Conservation (phyloP, 2,888 invertebrate species). For the Heliconius aoede region DNA sequence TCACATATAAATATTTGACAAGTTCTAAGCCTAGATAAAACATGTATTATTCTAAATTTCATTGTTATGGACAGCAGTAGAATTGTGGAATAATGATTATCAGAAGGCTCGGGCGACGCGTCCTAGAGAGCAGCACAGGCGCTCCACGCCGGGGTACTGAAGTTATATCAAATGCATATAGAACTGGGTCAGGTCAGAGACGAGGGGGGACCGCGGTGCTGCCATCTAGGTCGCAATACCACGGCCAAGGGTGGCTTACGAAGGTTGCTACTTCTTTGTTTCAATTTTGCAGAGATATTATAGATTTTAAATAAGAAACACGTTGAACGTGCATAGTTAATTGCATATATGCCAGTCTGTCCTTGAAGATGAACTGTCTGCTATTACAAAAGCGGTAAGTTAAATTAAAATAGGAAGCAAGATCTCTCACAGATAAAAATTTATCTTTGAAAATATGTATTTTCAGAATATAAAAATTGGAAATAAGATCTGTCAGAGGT, state of each 20-base stretch:
- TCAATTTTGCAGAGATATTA: constrained; percentile 47
- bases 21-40: not conserved
- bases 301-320: not conserved
- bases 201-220: constrained; percentile 56
- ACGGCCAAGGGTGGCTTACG: constrained; percentile 81
- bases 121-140: constrained; percentile 52
- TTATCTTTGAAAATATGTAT: not conserved
- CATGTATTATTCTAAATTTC: not conserved
- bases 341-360: not conserved
- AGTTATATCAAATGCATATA: constrained; percentile 73
- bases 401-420: not conserved
- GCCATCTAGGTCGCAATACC: constrained; percentile 76
- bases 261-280: constrained; percentile 76
- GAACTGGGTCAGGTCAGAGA: constrained; percentile 78
- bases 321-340: not conserved
- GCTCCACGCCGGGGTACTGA: constrained; percentile 56
- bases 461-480: not conserved
- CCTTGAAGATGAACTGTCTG: not conserved
- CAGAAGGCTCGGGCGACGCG: constrained; percentile 50
- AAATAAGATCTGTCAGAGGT: not conserved
- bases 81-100: constrained; percentile 55
- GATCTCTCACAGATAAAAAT: not conserved
- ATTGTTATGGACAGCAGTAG: constrained; percentile 47
- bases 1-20: constrained; percentile 12
- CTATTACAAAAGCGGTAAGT: not conserved